These are phyloP conservation scores for Suricata suricatta DNA, from an alignment of 2,113 vertebrate genomes.

Conservation along the genomic window DNA sequence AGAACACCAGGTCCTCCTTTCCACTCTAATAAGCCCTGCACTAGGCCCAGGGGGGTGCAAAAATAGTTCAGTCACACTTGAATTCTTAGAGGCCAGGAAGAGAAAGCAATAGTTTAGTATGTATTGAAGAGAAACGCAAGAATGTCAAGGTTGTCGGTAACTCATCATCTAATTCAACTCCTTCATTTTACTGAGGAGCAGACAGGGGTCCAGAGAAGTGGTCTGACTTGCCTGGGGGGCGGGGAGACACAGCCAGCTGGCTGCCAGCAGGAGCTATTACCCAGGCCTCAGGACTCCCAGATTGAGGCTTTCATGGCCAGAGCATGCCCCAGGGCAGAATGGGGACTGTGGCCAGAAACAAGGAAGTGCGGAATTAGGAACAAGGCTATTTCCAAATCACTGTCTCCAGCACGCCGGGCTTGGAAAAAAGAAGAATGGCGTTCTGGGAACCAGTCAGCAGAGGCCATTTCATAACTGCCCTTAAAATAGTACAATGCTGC, in stretches of 20 bases:
- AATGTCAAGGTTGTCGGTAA: neutral
- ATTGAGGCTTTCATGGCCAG: neutral
- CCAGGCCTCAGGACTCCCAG: neutral
- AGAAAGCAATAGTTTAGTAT: neutral
- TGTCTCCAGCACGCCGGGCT: neutral
- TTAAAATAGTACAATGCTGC: neutral
- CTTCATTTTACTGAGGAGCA: neutral
- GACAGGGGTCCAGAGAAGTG: neutral
- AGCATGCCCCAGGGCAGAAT: neutral
- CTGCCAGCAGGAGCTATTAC: neutral
- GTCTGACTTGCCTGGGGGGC: neutral
- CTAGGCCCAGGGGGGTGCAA: neutral
- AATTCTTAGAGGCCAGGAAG: neutral
- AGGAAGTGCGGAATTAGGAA: neutral
- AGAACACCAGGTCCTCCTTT: neutral
- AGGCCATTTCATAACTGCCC: neutral
- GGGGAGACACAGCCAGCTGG: neutral
- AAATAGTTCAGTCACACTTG: neutral
- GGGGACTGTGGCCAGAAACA: neutral
- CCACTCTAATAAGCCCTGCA: neutral
- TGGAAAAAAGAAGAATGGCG: neutral
- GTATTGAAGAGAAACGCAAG: neutral
- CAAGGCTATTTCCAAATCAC: neutral
- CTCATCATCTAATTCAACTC: neutral
- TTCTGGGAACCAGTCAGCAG: neutral